phyloP scores from a whole-genome alignment of 1,140 invertebrate species.

The Eriosoma lanigerum region DNA sequence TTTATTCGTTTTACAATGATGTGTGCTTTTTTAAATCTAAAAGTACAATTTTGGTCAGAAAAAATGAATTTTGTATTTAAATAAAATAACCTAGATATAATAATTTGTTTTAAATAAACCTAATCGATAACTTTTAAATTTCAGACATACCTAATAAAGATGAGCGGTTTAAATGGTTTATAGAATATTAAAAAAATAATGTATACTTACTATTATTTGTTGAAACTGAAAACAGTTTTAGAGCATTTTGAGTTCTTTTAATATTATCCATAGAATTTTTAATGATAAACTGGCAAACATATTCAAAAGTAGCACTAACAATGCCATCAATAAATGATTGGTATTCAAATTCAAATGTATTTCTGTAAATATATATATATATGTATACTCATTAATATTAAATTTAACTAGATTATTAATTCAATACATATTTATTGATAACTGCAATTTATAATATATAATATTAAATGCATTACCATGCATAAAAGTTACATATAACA shows the following conservation, averaged over 20 bases:
- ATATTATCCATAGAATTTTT: slow-evolving; percentile 29
- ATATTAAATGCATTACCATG: no score
- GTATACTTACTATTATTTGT: slow-evolving; percentile 16
- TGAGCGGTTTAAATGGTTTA: no score
- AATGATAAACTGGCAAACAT: slow-evolving; percentile 26
- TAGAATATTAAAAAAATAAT: no score
- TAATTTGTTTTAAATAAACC: no score
- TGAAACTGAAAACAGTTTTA: background rate
- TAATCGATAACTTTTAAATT: no score
- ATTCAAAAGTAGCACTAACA: slow-evolving; percentile 27
- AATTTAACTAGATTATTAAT: background rate
- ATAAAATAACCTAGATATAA: no score
- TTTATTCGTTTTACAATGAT: no score
- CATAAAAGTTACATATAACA: background rate
- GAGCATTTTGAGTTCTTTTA: slow-evolving; percentile 23
- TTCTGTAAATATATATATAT: background rate
- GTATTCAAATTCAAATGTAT: slow-evolving; percentile 16
- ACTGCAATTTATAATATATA: background rate
- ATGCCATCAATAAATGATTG: slow-evolving; percentile 30
- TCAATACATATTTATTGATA: background rate
- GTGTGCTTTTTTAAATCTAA: no score
- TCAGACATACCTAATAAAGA: no score
- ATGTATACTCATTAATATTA: background rate
- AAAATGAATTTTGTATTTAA: no score
- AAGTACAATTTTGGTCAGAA: no score